These are phyloP conservation scores for Cremastinae sp. DNA, from an alignment of 2,888 invertebrate species.

Conservation along the genomic window DNA sequence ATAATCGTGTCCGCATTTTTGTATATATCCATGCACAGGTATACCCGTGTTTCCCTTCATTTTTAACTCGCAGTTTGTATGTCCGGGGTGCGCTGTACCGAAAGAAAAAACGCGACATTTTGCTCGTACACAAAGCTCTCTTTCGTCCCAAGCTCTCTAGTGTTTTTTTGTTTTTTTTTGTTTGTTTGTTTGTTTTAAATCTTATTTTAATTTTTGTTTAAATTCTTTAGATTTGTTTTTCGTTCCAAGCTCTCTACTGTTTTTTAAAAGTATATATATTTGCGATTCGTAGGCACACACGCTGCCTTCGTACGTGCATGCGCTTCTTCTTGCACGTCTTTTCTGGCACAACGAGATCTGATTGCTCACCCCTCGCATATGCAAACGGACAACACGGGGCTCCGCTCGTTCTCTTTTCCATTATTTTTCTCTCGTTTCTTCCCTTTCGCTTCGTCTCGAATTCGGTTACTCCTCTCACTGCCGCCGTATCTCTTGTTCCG, in stretches of 20 bases:
- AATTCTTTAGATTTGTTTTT: no score
- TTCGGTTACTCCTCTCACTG: slow-evolving; percentile 20
- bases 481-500: slow-evolving; percentile 35
- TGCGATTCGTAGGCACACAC: not conserved
- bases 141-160: slow-evolving; percentile 28
- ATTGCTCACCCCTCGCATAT: slow-evolving; percentile 45
- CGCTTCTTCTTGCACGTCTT: slow-evolving; percentile 10
- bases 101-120: slow-evolving; percentile 49
- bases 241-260: slow-evolving; percentile 14
- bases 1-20: slow-evolving; percentile 19
- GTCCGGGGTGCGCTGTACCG: slow-evolving; percentile 69
- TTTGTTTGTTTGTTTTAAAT: slow-evolving; percentile 7
- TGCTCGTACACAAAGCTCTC: slow-evolving; percentile 37
- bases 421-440: slow-evolving; percentile 42
- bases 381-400: slow-evolving; percentile 53
- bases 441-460: not conserved
- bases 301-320: not conserved
- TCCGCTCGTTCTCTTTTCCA: slow-evolving; percentile 40
- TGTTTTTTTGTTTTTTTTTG: slow-evolving; percentile 11
- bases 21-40: slow-evolving; percentile 26
- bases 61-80: slow-evolving; percentile 68
- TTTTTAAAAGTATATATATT: slow-evolving; percentile 8
- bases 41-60: slow-evolving; percentile 28
- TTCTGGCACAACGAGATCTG: slow-evolving; percentile 39
- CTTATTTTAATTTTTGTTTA: no score